Conservation (phyloP, 2,888 invertebrate species). For the Griposia aprilina region DNA sequence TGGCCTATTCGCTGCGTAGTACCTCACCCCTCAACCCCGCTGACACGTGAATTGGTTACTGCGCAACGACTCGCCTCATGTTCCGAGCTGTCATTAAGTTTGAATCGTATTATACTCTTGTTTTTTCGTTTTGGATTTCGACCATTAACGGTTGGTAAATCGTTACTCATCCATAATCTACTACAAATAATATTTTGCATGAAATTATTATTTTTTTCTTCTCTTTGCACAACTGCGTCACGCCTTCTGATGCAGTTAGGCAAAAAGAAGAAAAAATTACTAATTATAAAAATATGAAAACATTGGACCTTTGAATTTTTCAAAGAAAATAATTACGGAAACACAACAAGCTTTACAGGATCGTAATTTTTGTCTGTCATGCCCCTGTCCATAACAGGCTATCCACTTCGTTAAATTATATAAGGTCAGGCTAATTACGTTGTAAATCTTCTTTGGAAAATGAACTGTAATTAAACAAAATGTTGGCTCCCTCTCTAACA, state of each 20-base stretch:
- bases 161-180: background rate
- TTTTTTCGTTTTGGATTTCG: too few relatives aligned
- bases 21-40: too few relatives aligned
- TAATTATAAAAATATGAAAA: background rate
- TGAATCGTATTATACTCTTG: too few relatives aligned
- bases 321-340: background rate
- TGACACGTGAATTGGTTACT: too few relatives aligned
- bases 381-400: conserved; percentile 23
- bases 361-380: conserved; percentile 6
- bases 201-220: background rate
- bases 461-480: conserved; percentile 15
- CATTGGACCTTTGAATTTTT: background rate
- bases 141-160: too few relatives aligned
- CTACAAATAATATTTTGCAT: background rate
- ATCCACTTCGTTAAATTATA: conserved; percentile 17
- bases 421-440: conserved; percentile 8
- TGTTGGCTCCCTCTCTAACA: background rate
- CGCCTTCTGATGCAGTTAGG: background rate
- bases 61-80: too few relatives aligned
- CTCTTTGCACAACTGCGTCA: background rate
- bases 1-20: too few relatives aligned
- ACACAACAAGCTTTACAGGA: background rate
- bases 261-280: background rate
- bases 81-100: too few relatives aligned
- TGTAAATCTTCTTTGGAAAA: conserved; percentile 26